These are phyloP conservation scores for Napeogenes inachia DNA, from an alignment of 2,888 invertebrate genomes.

Conservation along the genomic window DNA sequence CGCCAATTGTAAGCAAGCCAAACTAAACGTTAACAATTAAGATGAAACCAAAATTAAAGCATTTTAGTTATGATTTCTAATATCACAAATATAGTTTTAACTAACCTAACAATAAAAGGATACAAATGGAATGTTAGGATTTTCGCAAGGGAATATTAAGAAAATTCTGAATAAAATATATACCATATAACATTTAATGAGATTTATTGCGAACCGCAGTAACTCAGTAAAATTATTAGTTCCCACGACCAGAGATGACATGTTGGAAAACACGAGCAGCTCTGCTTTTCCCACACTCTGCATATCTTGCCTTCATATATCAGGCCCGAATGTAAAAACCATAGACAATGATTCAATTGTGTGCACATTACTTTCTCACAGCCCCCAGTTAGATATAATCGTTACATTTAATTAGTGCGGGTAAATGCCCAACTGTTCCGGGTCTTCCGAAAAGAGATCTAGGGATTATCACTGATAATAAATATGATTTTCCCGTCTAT, in stretches of 20 bases:
- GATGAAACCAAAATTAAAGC: too few relatives aligned
- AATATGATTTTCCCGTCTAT: slow-evolving; percentile 22
- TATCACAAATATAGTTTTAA: too few relatives aligned
- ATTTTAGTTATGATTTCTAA: too few relatives aligned
- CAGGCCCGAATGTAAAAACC: slow-evolving; percentile 70
- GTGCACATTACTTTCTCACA: slow-evolving; percentile 74
- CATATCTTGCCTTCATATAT: slow-evolving; percentile 75
- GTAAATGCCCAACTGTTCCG: slow-evolving; percentile 71
- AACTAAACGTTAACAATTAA: too few relatives aligned
- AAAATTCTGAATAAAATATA: neutral
- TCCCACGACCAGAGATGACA: slow-evolving; percentile 73
- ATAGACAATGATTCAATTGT: slow-evolving; percentile 75
- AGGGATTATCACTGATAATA: slow-evolving; percentile 29
- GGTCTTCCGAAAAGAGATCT: slow-evolving; percentile 31
- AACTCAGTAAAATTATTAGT: slow-evolving; percentile 35
- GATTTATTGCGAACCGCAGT: slow-evolving; percentile 22
- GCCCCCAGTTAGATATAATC: slow-evolving; percentile 64
- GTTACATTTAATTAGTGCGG: slow-evolving; percentile 67
- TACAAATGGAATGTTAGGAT: too few relatives aligned
- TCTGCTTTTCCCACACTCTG: slow-evolving; percentile 72
- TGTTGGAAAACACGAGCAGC: slow-evolving; percentile 62
- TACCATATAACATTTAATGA: slow-evolving; percentile 4
- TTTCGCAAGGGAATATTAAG: too few relatives aligned
- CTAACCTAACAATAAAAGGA: too few relatives aligned
- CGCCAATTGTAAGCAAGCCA: too few relatives aligned